These are phyloP conservation scores for Ricordea florida DNA, from an alignment of 92 coral and sea anemone species.

Conservation along the genomic window DNA sequence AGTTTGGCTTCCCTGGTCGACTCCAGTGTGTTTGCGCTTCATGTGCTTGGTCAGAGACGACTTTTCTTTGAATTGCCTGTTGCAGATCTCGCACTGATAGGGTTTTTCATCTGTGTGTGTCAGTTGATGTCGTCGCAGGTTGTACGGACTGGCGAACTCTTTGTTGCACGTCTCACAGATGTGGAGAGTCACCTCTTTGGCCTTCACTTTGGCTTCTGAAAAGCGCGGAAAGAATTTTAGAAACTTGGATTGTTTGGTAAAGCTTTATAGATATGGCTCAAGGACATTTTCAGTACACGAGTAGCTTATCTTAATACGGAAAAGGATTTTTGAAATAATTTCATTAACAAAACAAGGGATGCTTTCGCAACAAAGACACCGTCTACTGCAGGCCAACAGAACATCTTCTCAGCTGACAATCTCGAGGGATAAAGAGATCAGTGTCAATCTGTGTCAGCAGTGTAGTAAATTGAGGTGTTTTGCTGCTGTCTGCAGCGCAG, in stretches of 20 bases:
- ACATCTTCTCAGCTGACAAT: too few species aligned
- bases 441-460: too few species aligned
- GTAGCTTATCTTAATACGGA: too few species aligned
- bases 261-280: too few species aligned
- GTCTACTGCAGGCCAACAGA: too few species aligned
- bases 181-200: slow-evolving; percentile 93
- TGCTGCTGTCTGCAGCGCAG: too few species aligned
- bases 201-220: slow-evolving; percentile 47
- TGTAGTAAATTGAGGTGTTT: too few species aligned
- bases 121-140: slow-evolving; percentile 91
- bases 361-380: too few species aligned
- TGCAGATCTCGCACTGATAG: slow-evolving; percentile 90
- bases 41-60: slow-evolving; percentile 98
- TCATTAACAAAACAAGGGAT: not conserved
- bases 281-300: too few species aligned
- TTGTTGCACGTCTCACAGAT: slow-evolving; percentile 96
- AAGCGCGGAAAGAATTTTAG: too few species aligned
- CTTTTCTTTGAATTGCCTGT: slow-evolving; percentile 93
- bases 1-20: slow-evolving; percentile 92
- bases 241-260: too few species aligned
- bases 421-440: too few species aligned
- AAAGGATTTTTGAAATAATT: not conserved
- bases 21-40: slow-evolving; percentile 96
- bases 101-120: slow-evolving; percentile 99
- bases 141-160: slow-evolving; percentile 99